These are phyloP conservation scores for Uloborus diversus DNA, from an alignment of 1,140 invertebrate genomes.

Conservation along the genomic window DNA sequence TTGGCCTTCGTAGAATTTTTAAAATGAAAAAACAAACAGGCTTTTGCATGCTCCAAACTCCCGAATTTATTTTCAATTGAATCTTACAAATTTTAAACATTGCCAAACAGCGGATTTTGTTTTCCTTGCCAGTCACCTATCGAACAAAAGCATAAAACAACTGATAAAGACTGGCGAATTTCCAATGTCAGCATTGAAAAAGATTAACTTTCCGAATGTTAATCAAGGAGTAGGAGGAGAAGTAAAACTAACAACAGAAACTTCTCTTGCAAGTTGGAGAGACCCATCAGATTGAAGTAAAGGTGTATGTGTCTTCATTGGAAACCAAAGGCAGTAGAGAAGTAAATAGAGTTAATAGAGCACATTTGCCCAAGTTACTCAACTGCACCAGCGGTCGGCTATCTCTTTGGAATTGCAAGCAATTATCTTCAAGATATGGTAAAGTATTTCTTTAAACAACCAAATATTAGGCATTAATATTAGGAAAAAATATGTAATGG, in stretches of 20 bases:
- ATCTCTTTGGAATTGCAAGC: no score
- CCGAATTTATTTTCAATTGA: background rate
- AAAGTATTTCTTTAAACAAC: no score
- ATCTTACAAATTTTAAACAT: background rate
- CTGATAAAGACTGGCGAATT: background rate
- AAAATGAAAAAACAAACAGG: background rate
- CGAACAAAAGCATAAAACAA: background rate
- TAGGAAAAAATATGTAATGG: no score
- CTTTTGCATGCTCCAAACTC: background rate
- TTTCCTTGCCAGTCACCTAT: background rate
- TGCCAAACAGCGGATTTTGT: background rate
- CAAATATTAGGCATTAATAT: no score
- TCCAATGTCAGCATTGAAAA: background rate
- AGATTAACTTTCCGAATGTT: background rate
- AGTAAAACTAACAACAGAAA: background rate
- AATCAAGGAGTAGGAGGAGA: background rate
- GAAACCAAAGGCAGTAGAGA: background rate
- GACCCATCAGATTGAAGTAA: background rate
- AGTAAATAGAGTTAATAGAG: background rate
- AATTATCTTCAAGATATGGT: no score
- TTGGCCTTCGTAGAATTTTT: background rate
- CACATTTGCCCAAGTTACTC: no score
- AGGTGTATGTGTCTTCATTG: background rate
- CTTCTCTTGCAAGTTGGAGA: background rate
- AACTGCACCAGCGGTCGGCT: no score